Percentiles rank a stretch among this genome's conserved stretches.
Conservation (phyloP, 2,888 invertebrate genomes). For the Netelia virgata region DNA sequence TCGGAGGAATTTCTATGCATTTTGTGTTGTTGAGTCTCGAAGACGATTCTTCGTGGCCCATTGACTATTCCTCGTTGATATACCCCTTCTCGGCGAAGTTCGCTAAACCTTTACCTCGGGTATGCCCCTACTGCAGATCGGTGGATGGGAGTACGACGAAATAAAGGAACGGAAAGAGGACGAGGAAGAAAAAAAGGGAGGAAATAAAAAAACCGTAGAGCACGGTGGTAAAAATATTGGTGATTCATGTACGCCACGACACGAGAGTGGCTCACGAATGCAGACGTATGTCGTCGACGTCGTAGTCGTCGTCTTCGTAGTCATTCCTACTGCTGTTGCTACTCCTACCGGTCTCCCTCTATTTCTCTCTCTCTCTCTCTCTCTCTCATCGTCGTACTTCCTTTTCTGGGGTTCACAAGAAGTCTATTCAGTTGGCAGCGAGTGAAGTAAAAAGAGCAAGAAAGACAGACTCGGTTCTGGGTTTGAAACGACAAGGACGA, state of each 20-base stretch:
- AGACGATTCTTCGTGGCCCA: no score
- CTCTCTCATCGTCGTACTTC: slow-evolving; percentile 72
- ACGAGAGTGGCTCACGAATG: slow-evolving; percentile 66
- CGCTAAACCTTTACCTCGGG: no score
- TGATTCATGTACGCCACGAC: slow-evolving; percentile 61
- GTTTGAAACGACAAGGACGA: slow-evolving; percentile 53
- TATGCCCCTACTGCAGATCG: neutral
- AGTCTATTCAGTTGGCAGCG: slow-evolving; percentile 76
- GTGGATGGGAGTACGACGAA: slow-evolving; percentile 3
- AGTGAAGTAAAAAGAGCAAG: slow-evolving; percentile 26
- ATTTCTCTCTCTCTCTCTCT: neutral
- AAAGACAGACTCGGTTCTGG: slow-evolving; percentile 23
- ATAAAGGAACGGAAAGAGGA: slow-evolving; percentile 13
- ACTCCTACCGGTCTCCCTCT: no score
- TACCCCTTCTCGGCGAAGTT: no score
- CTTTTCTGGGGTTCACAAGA: slow-evolving; percentile 75
- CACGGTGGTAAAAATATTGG: slow-evolving; percentile 49
- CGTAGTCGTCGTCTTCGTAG: slow-evolving; percentile 27
- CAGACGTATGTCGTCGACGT: slow-evolving; percentile 74
- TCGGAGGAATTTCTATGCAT: no score
- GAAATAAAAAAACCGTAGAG: slow-evolving; percentile 31
- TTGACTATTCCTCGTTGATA: no score
- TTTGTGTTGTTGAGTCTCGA: no score
- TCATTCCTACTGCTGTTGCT: slow-evolving; percentile 28
- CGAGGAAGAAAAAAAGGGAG: slow-evolving; percentile 14